These are phyloP conservation scores for Oeneis ivallda DNA, from an alignment of 2,888 invertebrate genomes.

Conservation along the genomic window DNA sequence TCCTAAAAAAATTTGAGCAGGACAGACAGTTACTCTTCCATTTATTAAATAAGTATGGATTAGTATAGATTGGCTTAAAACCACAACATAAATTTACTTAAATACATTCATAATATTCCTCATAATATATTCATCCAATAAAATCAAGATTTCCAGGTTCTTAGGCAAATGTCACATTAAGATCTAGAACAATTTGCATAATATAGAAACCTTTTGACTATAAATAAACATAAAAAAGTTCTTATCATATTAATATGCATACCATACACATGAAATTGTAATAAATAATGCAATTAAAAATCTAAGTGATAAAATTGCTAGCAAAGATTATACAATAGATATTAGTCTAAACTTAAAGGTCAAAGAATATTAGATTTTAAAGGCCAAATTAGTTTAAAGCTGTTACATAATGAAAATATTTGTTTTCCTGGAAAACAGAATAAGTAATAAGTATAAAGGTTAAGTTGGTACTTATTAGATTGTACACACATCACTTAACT, in stretches of 20 bases:
- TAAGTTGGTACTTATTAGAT: no score
- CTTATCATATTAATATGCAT: conserved; percentile 3
- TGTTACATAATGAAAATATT: neutral
- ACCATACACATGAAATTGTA: neutral
- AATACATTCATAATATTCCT: no score
- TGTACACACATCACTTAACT: no score
- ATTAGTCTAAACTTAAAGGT: neutral
- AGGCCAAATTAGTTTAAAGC: no score
- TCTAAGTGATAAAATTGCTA: neutral
- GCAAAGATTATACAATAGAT: neutral
- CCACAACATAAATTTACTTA: no score
- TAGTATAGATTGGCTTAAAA: no score
- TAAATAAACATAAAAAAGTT: neutral
- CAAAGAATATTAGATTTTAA: neutral
- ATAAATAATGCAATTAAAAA: conserved; percentile 1
- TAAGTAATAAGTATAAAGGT: neutral
- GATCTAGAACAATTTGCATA: conserved; percentile 3
- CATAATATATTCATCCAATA: neutral
- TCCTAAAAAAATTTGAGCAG: no score
- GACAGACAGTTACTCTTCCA: no score
- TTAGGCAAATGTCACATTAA: neutral
- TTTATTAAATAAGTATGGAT: no score
- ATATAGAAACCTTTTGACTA: no score
- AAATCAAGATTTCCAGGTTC: neutral
- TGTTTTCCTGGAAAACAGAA: neutral